Evolutionary conservation across 2,888 invertebrate genomes (phyloP).

Genomic region (Pandemis heparana): DNA sequence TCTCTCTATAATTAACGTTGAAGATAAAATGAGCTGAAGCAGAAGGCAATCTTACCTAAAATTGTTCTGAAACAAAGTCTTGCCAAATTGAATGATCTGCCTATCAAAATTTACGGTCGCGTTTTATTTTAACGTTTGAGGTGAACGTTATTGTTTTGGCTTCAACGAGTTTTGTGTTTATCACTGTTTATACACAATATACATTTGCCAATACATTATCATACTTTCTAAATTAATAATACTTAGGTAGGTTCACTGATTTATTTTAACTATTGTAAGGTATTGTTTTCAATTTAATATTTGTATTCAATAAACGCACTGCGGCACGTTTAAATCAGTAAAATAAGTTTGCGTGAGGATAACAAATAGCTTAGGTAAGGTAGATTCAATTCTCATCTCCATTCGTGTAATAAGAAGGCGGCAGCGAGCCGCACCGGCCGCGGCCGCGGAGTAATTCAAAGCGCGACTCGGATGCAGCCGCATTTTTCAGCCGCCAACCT

Average conservation of each 20-base stretch:
- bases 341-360: neutral
- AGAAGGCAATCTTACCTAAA: constrained; percentile 10
- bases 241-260: too few relatives aligned
- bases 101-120: constrained; percentile 34
- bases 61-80: constrained; percentile 12
- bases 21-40: constrained; percentile 6
- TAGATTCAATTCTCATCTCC: constrained; percentile 38
- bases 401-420: constrained; percentile 39
- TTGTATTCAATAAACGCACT: neutral
- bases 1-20: neutral
- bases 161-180: constrained; percentile 31
- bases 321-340: neutral
- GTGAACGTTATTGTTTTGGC: constrained; percentile 27
- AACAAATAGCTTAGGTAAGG: constrained; percentile 6
- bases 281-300: neutral
- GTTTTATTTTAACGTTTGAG: constrained; percentile 26
- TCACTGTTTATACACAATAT: neutral
- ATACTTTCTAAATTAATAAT: neutral
- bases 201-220: neutral
- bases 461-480: constrained; percentile 60
- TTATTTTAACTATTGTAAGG: too few relatives aligned
- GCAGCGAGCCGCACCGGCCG: constrained; percentile 43
- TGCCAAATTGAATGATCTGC: constrained; percentile 22
- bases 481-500: constrained; percentile 56
- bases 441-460: constrained; percentile 63